A percentile compares a stretch with the other conserved stretches of the same genome.
Conservation (phyloP, 2,797 vertebrate species). For the Neosalanx taihuensis region DNA sequence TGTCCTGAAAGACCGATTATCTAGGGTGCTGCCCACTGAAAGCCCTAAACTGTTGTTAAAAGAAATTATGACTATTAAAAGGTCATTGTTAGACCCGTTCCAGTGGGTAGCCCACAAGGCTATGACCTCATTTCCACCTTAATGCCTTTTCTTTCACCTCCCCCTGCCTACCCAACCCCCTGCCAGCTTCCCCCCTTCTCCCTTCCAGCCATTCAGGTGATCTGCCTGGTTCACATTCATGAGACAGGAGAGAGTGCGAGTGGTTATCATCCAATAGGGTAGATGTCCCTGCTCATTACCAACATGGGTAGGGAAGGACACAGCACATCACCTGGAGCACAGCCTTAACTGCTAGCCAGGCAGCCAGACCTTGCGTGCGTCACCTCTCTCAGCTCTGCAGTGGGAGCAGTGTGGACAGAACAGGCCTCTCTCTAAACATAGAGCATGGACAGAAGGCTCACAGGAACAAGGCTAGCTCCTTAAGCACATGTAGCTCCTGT, state of each 20-base stretch:
- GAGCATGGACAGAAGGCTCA: conserved; percentile 8
- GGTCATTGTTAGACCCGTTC: conserved; percentile 66
- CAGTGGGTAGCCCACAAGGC: conserved; percentile 62
- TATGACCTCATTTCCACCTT: conserved; percentile 81
- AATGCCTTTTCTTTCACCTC: conserved; percentile 53
- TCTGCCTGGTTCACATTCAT: conserved; percentile 71
- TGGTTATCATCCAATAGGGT: conserved; percentile 72
- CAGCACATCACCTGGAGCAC: conserved; percentile 68
- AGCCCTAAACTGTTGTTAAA: conserved; percentile 60
- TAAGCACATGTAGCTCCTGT: not conserved
- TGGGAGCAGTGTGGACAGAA: conserved; percentile 18
- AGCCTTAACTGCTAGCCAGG: conserved; percentile 65
- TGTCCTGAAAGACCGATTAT: conserved; percentile 29
- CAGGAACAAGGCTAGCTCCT: conserved; percentile 27
- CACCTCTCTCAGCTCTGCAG: conserved; percentile 1
- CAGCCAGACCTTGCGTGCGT: conserved; percentile 69
- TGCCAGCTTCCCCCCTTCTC: conserved; percentile 49
- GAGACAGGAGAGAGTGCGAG: conserved; percentile 67
- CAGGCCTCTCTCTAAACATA: conserved; percentile 24
- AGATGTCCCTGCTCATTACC: conserved; percentile 76
- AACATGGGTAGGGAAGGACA: conserved; percentile 71
- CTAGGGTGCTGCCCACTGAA: conserved; percentile 41
- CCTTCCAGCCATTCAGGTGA: conserved; percentile 81
- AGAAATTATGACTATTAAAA: conserved; percentile 72
- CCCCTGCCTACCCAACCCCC: conserved; percentile 36